These are phyloP conservation scores for Hystrix brachyura DNA, from an alignment of 2,113 vertebrate species.

Conservation along the genomic window DNA sequence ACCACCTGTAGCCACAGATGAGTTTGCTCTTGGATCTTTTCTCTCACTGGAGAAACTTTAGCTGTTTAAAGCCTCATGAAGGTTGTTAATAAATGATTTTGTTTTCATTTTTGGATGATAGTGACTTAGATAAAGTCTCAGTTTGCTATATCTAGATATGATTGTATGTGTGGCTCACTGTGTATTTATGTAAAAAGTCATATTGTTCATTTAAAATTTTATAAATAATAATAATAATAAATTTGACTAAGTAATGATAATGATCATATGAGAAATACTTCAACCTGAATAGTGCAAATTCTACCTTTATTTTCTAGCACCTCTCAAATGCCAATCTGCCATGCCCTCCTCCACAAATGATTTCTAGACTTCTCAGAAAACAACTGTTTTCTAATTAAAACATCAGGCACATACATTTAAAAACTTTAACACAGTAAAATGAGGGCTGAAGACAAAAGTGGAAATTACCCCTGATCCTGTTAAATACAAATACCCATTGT, in stretches of 20 bases:
- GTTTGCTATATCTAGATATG: not conserved
- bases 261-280: not conserved
- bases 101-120: not conserved
- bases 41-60: slow-evolving; percentile 76
- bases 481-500: not conserved
- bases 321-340: not conserved
- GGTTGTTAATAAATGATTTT: not conserved
- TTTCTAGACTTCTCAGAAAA: not conserved
- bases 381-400: not conserved
- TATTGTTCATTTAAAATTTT: not conserved
- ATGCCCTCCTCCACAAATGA: not conserved
- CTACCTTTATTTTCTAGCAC: not conserved
- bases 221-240: not conserved
- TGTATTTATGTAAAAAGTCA: not conserved
- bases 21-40: slow-evolving; percentile 62
- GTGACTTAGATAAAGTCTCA: not conserved
- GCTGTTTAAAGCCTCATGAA: not conserved
- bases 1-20: slow-evolving; percentile 26
- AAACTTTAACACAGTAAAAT: slow-evolving; percentile 16
- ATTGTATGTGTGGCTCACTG: not conserved
- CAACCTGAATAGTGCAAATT: not conserved
- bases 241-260: not conserved
- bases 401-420: not conserved
- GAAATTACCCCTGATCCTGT: not conserved
- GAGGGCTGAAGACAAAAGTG: not conserved